phyloP scores from a whole-genome alignment of 2,888 invertebrate species.

The Pammene aurita region DNA sequence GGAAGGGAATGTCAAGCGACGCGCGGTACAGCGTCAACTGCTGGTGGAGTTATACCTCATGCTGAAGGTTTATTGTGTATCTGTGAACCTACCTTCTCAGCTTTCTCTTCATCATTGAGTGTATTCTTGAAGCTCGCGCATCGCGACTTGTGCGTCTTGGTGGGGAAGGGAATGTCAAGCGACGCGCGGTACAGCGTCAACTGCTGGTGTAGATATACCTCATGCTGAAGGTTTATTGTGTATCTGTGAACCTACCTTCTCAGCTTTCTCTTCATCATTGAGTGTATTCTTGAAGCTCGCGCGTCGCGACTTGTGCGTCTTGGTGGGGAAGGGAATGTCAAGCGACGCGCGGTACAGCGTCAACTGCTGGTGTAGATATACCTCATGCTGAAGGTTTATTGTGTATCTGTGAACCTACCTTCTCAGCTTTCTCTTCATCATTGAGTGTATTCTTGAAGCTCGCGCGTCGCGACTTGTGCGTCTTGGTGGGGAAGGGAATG shows the following conservation, averaged over 20 bases:
- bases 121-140: constrained; percentile 86
- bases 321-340: constrained; percentile 94
- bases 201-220: too few relatives aligned
- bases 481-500: constrained; percentile 94
- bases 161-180: constrained; percentile 93
- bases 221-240: too few relatives aligned
- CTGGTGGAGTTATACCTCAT: too few relatives aligned
- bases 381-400: constrained; percentile 93
- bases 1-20: constrained; percentile 93
- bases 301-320: constrained; percentile 89
- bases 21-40: too few relatives aligned
- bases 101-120: constrained; percentile 64
- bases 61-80: too few relatives aligned
- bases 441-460: constrained; percentile 83
- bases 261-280: constrained; percentile 64
- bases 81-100: too few relatives aligned
- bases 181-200: too few relatives aligned
- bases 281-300: constrained; percentile 85
- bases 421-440: constrained; percentile 65
- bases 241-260: too few relatives aligned
- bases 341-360: constrained; percentile 90
- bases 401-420: constrained; percentile 87
- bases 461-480: constrained; percentile 89
- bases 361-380: constrained; percentile 93
- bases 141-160: constrained; percentile 90